Base-by-base conservation (phyloP, 2,797 vertebrate genomes). In the Lates japonicus region DNA sequence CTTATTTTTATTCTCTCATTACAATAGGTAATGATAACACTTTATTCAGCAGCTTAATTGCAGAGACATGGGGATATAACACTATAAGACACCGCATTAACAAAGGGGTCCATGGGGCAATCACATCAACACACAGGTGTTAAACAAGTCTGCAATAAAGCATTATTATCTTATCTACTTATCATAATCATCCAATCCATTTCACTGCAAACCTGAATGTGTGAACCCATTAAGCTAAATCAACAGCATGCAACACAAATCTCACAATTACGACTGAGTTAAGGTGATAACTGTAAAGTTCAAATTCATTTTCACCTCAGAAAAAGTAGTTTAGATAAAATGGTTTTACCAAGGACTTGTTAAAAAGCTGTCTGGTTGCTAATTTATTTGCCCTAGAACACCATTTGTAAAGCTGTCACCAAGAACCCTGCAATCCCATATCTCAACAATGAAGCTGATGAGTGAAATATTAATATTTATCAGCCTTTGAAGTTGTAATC, bases 1-100 rank as follows among this genome's bases (percentile, higher is more conserved):
- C 33, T n/a, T 52, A 37, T 63, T 61, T 74, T 62, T 51, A 60
- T 1, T 17, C 7, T 39, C 61, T 71, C 37, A 57, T 79, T 66
- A 73, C 42, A 65, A 63, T 14, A 64, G 42, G 49, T 63, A 66
- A 78, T 44, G 25, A 61, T 42, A 57, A 31, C 41, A 39, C 76
- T 69, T 70, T 37, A 57, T 78, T 48, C 54, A 41, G 42, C 51
- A 29, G 60, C 49, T 44, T 75, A 62, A 78, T 78, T 80, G 69
- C 29, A 35, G 61, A 66, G 35, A 66, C 68, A 55, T 16, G 41
- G 59, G 69, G 68, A 58, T 46, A 22, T 11, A 6, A 64, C 73
- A 39, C 52, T 29, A 46, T 29, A 10, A 67, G 58, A 76, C 71
- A 60, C 5, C 16, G 14, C 51, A 29, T 65, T 69, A 29, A 85